These are phyloP conservation scores for Mythimna impura DNA, from an alignment of 2,888 invertebrate species.

Conservation along the genomic window DNA sequence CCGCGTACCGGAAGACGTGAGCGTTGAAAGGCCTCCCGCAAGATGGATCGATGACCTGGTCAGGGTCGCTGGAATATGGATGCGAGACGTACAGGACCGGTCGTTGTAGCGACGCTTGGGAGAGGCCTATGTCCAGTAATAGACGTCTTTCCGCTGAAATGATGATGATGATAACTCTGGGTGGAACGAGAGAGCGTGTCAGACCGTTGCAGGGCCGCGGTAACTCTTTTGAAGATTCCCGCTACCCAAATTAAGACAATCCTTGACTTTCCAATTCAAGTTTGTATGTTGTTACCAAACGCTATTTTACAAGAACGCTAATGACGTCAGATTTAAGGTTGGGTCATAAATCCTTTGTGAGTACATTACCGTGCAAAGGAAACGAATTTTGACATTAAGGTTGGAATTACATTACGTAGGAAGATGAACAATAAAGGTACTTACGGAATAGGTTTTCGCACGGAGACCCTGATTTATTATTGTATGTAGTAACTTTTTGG, in stretches of 20 bases:
- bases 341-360: slow-evolving; percentile 47
- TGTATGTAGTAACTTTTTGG: slow-evolving; percentile 39
- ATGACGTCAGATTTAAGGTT: slow-evolving; percentile 53
- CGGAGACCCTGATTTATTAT: slow-evolving; percentile 54
- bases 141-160: no score
- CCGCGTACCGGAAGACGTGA: no score
- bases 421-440: slow-evolving; percentile 59
- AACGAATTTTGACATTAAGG: slow-evolving; percentile 60
- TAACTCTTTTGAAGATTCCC: no score
- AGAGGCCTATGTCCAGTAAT: no score
- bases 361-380: slow-evolving; percentile 53
- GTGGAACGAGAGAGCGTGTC: no score
- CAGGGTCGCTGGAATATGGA: no score
- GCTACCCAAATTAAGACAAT: not conserved
- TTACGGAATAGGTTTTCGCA: slow-evolving; percentile 49
- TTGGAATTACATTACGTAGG: slow-evolving; percentile 58
- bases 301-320: slow-evolving; percentile 36
- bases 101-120: no score
- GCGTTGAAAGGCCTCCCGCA: no score
- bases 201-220: no score
- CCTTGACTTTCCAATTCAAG: slow-evolving; percentile 5
- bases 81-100: no score
- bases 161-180: no score
- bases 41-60: no score
- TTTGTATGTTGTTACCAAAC: slow-evolving; percentile 23